phyloP scores from a whole-genome alignment of 2,113 vertebrate species.

The Phalacrocorax brasilianus region DNA sequence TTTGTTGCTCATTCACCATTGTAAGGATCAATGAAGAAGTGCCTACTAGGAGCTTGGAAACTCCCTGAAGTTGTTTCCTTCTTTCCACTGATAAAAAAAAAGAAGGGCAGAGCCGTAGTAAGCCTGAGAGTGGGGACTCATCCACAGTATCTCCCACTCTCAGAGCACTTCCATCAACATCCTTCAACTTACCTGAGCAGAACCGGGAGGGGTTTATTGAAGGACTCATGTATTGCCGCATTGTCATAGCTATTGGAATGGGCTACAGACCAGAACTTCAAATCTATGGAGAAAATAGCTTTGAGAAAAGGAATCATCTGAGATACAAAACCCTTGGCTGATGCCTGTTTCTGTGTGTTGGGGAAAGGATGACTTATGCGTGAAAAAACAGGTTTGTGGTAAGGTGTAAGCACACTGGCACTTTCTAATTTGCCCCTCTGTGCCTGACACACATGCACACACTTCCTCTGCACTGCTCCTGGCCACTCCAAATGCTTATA shows the following conservation, averaged over 20 bases:
- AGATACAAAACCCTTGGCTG: not conserved
- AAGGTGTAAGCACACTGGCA: not conserved
- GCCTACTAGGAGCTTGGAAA: not conserved
- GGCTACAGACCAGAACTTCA: not conserved
- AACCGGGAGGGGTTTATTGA: not conserved
- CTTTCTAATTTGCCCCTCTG: not conserved
- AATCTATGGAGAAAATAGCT: not conserved
- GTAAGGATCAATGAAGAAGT: not conserved
- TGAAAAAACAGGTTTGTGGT: not conserved
- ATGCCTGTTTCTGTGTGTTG: not conserved
- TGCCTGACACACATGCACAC: accelerated
- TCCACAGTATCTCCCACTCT: not conserved
- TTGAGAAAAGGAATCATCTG: not conserved
- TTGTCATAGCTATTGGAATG: not conserved
- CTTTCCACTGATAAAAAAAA: not conserved
- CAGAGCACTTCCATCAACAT: not conserved
- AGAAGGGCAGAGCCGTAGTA: not conserved
- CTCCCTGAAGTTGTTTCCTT: not conserved
- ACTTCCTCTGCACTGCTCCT: not conserved
- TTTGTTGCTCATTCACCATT: not conserved
- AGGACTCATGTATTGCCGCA: not conserved
- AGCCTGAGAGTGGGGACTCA: not conserved
- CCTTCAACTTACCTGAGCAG: not conserved
- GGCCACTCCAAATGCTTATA: not conserved
- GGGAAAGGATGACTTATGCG: not conserved